Evolutionary conservation across 2,888 invertebrate genomes (phyloP), one percentile per base, ranked within the genome.

Genomic region (Myopa tessellatipennis): DNA sequence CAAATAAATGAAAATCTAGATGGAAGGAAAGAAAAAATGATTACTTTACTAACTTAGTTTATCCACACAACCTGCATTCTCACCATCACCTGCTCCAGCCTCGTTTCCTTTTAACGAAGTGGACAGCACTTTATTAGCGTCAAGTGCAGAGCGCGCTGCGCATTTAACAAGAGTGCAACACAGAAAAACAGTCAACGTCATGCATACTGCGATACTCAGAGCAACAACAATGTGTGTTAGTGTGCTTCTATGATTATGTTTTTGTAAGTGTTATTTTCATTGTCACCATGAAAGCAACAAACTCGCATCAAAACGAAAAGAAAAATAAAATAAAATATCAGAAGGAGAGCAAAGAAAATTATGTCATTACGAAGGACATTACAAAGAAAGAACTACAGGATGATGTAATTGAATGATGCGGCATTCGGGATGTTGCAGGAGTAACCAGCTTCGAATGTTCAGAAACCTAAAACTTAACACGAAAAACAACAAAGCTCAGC

Each of bases 371-470:
- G 50, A 3, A 69, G n/a, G 50, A 69, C 12, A 72, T 45, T 6
- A 45, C 45, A 10, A 10, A 45, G 10, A 45, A 40, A 16, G 6
- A 1, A 72, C 14, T 36, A 40, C 55, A 61, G n/a, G 16, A 58
- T 18, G 73, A 73, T 40, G 18, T 61, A 73, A 73, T 73, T 73
- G 60, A n/a, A 73, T 73, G 73, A n/a, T 38, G 73, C 2, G 1
- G 26, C 26, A 26, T 26, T 26, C 26, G 26, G 26, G 2, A 26
- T 26, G 26, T 26, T 26, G 26, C 26, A 26, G 26, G 2, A 26
- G 26, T 26, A 26, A 26, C 26, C 26, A 26, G 26, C 26, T 26
- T 26, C 26, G 26, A 26, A 26, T 1, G 2, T 26, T 26, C 26
- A 26, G 26, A 26, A 26, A 26, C 2, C 26, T 1, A 26, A 26